Percentiles rank a stretch among this genome's conserved stretches.
phyloP scores from a whole-genome alignment of 2,888 invertebrate genomes.

The Myopa tessellatipennis region DNA sequence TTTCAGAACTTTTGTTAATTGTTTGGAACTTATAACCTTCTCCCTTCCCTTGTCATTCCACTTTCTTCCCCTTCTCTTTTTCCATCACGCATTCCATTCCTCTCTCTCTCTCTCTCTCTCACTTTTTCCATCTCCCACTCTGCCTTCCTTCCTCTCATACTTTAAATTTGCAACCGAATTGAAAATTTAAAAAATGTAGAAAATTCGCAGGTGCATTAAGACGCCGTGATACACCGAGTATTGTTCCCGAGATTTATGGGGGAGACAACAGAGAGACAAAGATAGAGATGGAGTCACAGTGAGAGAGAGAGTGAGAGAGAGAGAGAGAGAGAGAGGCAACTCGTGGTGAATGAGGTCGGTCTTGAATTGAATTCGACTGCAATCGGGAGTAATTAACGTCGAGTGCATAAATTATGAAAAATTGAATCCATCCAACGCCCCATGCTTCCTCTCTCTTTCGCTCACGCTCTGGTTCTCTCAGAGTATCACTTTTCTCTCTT shows the following conservation, averaged over 20 bases:
- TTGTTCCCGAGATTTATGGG: slow-evolving; percentile 25
- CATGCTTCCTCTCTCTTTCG: background rate
- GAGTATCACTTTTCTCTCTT: too few relatives aligned
- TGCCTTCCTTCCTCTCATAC: background rate
- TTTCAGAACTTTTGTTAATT: too few relatives aligned
- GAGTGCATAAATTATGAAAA: slow-evolving; percentile 49
- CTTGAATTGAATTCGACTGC: slow-evolving; percentile 39
- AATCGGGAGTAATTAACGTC: slow-evolving; percentile 51
- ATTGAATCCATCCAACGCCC: background rate
- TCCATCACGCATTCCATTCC: too few relatives aligned
- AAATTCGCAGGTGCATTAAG: slow-evolving; percentile 36
- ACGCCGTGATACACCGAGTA: slow-evolving; percentile 6
- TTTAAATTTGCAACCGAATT: background rate
- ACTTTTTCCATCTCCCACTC: background rate
- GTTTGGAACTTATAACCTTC: too few relatives aligned
- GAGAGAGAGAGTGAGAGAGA: too few relatives aligned
- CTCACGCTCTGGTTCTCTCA: background rate
- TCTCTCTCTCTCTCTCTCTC: background rate
- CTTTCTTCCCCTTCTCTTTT: too few relatives aligned
- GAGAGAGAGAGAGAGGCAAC: too few relatives aligned
- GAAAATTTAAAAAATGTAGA: slow-evolving; percentile 20
- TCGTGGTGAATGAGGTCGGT: background rate
- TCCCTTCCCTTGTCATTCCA: too few relatives aligned
- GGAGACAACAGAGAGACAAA: too few relatives aligned
- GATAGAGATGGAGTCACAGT: too few relatives aligned